A percentile compares a stretch with the other conserved stretches of the same genome.
Evolutionary conservation across 2,888 invertebrate species (phyloP).

Genomic region (Leptinotarsa tumamoca): DNA sequence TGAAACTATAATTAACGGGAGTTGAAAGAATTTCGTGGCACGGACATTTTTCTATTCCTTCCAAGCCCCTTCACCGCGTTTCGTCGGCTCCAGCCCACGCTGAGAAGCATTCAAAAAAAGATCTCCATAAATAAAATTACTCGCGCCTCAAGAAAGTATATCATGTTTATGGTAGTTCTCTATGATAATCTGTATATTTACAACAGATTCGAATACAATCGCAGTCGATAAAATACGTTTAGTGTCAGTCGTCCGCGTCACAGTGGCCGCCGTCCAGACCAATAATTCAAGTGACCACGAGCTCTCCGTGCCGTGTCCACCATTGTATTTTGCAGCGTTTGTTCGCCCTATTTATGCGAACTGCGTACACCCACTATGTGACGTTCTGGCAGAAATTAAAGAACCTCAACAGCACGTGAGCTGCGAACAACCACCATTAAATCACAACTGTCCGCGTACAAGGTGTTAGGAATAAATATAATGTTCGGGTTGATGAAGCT

Average conservation of each 20-base stretch:
- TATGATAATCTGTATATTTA: slow-evolving; percentile 56
- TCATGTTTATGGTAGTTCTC: slow-evolving; percentile 44
- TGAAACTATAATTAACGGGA: too few species aligned
- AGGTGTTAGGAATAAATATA: background rate
- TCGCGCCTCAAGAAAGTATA: slow-evolving; percentile 41
- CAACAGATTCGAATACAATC: slow-evolving; percentile 54
- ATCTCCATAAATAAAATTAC: slow-evolving; percentile 40
- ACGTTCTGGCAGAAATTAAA: slow-evolving; percentile 30
- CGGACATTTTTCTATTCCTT: too few species aligned
- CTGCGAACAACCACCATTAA: slow-evolving; percentile 27
- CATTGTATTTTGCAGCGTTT: slow-evolving; percentile 39
- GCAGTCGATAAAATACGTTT: slow-evolving; percentile 56
- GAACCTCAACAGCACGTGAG: slow-evolving; percentile 35
- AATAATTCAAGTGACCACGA: slow-evolving; percentile 56
- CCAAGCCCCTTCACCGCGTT: background rate
- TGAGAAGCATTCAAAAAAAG: slow-evolving; percentile 13
- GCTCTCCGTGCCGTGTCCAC: slow-evolving; percentile 37
- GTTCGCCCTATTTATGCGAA: slow-evolving; percentile 38
- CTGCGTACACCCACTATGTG: slow-evolving; percentile 43
- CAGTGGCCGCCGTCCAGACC: slow-evolving; percentile 49
- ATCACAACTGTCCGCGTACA: slow-evolving; percentile 11
- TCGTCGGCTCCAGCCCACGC: background rate
- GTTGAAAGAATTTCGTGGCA: too few species aligned
- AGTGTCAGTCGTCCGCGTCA: slow-evolving; percentile 50
- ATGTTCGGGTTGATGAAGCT: background rate